phyloP scores from a whole-genome alignment of 2,113 vertebrate genomes.

The Oreotrochilus melanogaster region DNA sequence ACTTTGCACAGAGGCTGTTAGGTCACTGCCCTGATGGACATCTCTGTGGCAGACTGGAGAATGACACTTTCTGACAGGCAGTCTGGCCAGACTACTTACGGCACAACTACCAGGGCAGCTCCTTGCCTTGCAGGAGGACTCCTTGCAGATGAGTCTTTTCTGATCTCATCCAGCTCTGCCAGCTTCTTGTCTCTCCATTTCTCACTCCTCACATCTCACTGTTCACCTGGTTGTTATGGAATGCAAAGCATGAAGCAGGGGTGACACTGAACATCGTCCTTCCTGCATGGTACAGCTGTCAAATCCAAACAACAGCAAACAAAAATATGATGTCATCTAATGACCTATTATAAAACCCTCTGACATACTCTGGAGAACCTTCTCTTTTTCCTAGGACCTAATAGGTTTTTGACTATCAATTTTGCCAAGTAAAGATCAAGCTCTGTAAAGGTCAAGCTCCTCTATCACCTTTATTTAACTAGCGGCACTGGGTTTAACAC shows the following conservation, averaged over 20 bases:
- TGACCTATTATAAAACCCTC: background rate
- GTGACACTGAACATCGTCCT: background rate
- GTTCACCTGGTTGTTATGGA: background rate
- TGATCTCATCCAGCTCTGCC: no score
- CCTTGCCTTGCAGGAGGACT: background rate
- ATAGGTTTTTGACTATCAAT: background rate
- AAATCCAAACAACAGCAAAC: background rate
- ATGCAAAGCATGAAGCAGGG: background rate
- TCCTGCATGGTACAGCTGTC: background rate
- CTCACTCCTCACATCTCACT: background rate
- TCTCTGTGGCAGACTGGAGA: no score
- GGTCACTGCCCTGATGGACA: background rate
- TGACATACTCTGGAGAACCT: background rate
- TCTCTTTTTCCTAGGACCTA: background rate
- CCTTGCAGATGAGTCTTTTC: background rate
- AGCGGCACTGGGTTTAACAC: background rate
- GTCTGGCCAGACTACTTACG: background rate
- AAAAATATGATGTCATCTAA: background rate
- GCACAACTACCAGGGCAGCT: rapidly evolving
- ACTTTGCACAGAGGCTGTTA: background rate
- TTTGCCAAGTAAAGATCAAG: background rate
- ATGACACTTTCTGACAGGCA: background rate
- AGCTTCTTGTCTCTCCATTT: background rate
- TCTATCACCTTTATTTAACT: background rate
- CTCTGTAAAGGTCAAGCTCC: background rate